phyloP scores from a whole-genome alignment of 2,797 vertebrate genomes.

The Anas georgica region DNA sequence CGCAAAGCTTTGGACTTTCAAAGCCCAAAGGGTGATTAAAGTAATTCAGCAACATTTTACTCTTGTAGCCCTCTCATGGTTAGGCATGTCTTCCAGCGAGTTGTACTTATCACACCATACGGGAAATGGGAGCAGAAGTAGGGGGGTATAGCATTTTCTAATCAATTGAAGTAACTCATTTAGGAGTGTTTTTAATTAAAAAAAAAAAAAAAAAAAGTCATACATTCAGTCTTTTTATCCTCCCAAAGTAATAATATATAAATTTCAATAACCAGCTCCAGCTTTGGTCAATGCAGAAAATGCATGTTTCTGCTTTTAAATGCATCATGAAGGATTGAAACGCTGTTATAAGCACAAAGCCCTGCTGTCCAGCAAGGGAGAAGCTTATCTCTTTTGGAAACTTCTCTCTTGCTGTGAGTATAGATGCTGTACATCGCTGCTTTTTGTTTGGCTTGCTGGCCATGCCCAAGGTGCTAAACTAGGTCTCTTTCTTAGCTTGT shows the following conservation, averaged over 20 bases:
- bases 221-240: neutral
- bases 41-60: neutral
- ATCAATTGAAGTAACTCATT: neutral
- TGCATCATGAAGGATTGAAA: neutral
- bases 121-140: neutral
- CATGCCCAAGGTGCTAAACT: neutral
- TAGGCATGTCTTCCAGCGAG: neutral
- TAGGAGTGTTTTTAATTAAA: neutral
- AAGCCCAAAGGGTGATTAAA: neutral
- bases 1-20: neutral
- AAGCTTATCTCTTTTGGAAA: neutral
- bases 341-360: neutral
- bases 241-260: neutral
- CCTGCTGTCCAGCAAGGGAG: neutral
- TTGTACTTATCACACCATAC: neutral
- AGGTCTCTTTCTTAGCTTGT: neutral
- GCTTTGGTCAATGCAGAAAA: neutral
- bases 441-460: neutral
- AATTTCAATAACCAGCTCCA: neutral
- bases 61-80: neutral
- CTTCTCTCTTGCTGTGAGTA: neutral
- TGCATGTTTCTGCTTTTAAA: neutral
- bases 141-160: neutral
- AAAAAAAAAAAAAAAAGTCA: neutral
- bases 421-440: neutral